These are phyloP conservation scores for Brienomyrus brachyistius DNA, from an alignment of 2,113 vertebrate genomes.

Conservation along the genomic window DNA sequence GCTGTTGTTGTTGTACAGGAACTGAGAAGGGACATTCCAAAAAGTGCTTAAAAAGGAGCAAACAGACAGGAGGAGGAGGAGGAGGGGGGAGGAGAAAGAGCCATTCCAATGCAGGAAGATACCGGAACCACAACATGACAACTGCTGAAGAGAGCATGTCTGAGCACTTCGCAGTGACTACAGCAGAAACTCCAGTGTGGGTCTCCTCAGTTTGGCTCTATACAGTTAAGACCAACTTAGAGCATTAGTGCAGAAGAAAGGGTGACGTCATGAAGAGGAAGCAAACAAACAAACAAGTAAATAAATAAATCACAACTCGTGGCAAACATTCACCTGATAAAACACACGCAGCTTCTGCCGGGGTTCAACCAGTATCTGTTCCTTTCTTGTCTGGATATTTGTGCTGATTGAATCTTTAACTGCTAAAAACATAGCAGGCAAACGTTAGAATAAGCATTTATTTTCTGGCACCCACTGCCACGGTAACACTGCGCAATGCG, in stretches of 20 bases:
- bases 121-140: neutral
- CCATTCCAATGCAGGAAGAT: neutral
- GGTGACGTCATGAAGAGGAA: neutral
- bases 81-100: neutral
- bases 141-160: neutral
- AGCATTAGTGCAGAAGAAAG: neutral
- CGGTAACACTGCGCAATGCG: neutral
- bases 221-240: neutral
- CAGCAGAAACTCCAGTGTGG: neutral
- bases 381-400: conserved; percentile 84
- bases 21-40: conserved; percentile 54
- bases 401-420: conserved; percentile 84
- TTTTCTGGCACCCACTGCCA: neutral
- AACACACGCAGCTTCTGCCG: conserved; percentile 94
- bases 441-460: conserved; percentile 15
- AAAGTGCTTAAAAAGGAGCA: neutral
- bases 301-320: neutral
- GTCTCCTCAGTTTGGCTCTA: neutral
- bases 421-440: conserved; percentile 58
- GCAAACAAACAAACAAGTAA: neutral
- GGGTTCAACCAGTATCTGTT: conserved; percentile 81
- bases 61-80: neutral
- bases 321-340: conserved; percentile 77
- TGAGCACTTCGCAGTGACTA: neutral
- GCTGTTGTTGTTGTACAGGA: conserved; percentile 95